Base-by-base conservation (phyloP, 2,888 invertebrate genomes). In the Plebejus anna region DNA sequence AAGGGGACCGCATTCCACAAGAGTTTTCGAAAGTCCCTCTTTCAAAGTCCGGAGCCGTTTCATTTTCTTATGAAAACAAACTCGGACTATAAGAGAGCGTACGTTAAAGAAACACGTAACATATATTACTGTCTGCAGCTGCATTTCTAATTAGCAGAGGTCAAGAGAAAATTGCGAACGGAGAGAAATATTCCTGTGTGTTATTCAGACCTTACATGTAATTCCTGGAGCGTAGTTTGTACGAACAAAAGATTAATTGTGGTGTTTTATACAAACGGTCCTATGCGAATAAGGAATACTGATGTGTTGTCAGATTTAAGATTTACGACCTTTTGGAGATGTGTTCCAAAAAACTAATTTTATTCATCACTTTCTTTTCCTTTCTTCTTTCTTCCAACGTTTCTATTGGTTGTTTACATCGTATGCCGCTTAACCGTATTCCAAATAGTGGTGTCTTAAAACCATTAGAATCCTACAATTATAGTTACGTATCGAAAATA, bases 141-240 rank as follows among this genome's bases (percentile, higher is more conserved):
- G 76, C 79, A 77, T 79, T 78, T 79, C 84, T 87, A 88, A 90
- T 89, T 88, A 88, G 84, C 81, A 79, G 81, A 82, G 84, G 85
- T 83, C 86, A 82, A 80, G 79, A 84, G 83, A 82, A 84, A 86
- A 87, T 86, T 84, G 85, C 83, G 83, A 85, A 82, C 81, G 82
- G 79, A 82, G 85, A 84, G 83, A 85, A 88, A 87, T 87, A 87
- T 88, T 86, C 82, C 82, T 83, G 84, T 87, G 86, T 86, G 84
- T 88, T 88, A 87, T 86, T 86, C 84, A 81, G 83, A 81, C 82
- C 66, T 66, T 83, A 83, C 82, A 80, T 83, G 82, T 87, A 89
- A 89, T 89, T 87, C 86, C 84, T 83, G 83, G 55, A 83, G 84
- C 82, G 75, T 42, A 72, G 71, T 77, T 72, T 72, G 57, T 38